These are phyloP conservation scores for Salvelinus namaycush DNA, from an alignment of 2,113 vertebrate species.

Conservation along the genomic window DNA sequence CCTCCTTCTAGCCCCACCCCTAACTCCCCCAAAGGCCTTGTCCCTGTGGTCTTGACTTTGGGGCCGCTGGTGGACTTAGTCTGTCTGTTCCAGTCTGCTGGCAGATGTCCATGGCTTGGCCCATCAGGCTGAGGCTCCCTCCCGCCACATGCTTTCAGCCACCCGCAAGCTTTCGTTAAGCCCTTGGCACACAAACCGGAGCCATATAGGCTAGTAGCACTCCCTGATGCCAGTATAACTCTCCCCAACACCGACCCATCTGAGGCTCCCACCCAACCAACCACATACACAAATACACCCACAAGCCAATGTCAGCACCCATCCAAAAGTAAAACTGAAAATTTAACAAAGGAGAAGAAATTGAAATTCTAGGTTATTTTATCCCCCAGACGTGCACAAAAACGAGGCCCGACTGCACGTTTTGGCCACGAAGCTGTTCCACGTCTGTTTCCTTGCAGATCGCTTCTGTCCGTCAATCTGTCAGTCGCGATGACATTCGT, in stretches of 20 bases:
- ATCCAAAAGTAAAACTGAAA: slow-evolving; percentile 20
- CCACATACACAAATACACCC: slow-evolving; percentile 38
- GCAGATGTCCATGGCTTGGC: slow-evolving; percentile 63
- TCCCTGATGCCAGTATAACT: slow-evolving; percentile 41
- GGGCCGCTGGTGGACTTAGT: slow-evolving; percentile 43
- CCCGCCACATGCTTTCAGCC: slow-evolving; percentile 40
- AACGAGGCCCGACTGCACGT: not conserved
- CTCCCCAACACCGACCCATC: slow-evolving; percentile 6
- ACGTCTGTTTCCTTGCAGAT: slow-evolving; percentile 10
- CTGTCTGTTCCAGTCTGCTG: slow-evolving; percentile 70
- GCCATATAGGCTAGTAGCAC: slow-evolving; percentile 22
- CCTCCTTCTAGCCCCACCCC: not conserved
- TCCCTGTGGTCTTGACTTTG: slow-evolving; percentile 28
- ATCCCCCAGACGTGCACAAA: not conserved
- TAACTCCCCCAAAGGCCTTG: slow-evolving; percentile 15
- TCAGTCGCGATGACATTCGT: slow-evolving; percentile 11
- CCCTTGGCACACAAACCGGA: slow-evolving; percentile 59
- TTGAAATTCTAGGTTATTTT: not conserved
- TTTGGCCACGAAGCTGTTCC: not conserved
- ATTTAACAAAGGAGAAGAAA: slow-evolving; percentile 15
- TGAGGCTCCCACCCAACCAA: slow-evolving; percentile 25
- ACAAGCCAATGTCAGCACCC: slow-evolving; percentile 18
- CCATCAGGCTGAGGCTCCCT: not conserved
- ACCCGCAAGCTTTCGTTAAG: slow-evolving; percentile 53
- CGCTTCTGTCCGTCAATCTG: slow-evolving; percentile 23